These are phyloP conservation scores for Trichopria drosophilae DNA, from an alignment of 2,888 invertebrate genomes.

Conservation along the genomic window DNA sequence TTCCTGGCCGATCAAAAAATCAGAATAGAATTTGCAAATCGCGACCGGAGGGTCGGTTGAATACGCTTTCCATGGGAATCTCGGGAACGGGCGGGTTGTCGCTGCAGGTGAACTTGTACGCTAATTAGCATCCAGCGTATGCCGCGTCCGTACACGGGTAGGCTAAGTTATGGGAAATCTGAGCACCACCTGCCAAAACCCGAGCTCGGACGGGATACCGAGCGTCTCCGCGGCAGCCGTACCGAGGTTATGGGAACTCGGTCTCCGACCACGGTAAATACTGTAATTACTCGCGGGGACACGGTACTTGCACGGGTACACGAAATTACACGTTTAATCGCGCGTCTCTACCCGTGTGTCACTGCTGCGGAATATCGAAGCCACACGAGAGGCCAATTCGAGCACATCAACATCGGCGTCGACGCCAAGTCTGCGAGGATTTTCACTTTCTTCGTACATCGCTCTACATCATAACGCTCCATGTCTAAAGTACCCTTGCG, in stretches of 20 bases:
- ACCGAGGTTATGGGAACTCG: constrained; percentile 56
- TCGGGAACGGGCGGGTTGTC: constrained; percentile 34
- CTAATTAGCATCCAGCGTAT: constrained; percentile 25
- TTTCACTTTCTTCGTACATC: too few species aligned
- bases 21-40: too few species aligned
- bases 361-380: too few species aligned
- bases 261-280: constrained; percentile 47
- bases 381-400: too few species aligned
- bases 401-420: too few species aligned
- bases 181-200: constrained; percentile 45
- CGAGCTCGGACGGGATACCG: neutral
- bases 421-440: too few species aligned
- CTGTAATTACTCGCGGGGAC: constrained; percentile 54
- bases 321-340: constrained; percentile 46
- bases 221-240: constrained; percentile 5
- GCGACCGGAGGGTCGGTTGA: too few species aligned
- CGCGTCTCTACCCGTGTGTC: constrained; percentile 31
- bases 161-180: constrained; percentile 43
- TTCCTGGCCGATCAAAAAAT: too few species aligned
- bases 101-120: constrained; percentile 37
- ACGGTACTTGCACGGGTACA: constrained; percentile 48
- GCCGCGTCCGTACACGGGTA: constrained; percentile 2
- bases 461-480: too few species aligned
- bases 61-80: constrained; percentile 51
- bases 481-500: too few species aligned